A percentile compares a stretch with the other conserved stretches of the same genome.
phyloP scores from a whole-genome alignment of 2,888 invertebrate species.

The Drosophila subsilvestris region DNA sequence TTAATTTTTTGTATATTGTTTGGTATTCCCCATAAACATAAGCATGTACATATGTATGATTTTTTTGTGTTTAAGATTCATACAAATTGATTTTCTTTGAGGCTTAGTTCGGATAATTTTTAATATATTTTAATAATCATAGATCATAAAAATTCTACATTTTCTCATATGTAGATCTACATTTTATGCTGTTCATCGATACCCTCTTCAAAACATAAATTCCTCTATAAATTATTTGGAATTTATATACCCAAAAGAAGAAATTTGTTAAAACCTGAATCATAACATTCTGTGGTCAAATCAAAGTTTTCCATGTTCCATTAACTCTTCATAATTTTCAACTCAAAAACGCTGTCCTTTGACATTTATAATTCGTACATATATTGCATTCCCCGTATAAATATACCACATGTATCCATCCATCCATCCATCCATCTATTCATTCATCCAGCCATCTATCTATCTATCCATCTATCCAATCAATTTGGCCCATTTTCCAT shows the following conservation, averaged over 20 bases:
- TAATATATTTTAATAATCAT: too few relatives aligned
- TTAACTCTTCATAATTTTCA: background rate
- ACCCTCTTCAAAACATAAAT: too few relatives aligned
- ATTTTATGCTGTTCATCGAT: too few relatives aligned
- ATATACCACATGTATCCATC: background rate
- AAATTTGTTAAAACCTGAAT: background rate
- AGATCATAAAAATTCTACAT: background rate
- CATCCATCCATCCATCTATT: background rate
- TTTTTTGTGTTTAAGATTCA: too few relatives aligned
- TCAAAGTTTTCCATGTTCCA: background rate
- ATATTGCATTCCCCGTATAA: slow-evolving; percentile 3
- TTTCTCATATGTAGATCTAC: too few relatives aligned
- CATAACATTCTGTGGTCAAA: background rate
- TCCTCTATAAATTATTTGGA: too few relatives aligned
- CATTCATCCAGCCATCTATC: slow-evolving; percentile 2
- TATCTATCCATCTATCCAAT: slow-evolving; percentile 32
- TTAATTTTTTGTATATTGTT: too few relatives aligned
- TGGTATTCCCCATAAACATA: too few relatives aligned
- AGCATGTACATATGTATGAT: too few relatives aligned
- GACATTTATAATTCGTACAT: slow-evolving; percentile 15
- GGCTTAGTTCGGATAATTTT: too few relatives aligned
- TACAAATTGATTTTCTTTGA: too few relatives aligned
- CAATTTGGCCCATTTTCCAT: slow-evolving; percentile 47
- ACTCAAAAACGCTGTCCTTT: slow-evolving; percentile 1
- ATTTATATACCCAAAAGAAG: too few relatives aligned